Base-by-base conservation (phyloP, 2,797 vertebrate species). In the Pseudochaenichthys georgianus region DNA sequence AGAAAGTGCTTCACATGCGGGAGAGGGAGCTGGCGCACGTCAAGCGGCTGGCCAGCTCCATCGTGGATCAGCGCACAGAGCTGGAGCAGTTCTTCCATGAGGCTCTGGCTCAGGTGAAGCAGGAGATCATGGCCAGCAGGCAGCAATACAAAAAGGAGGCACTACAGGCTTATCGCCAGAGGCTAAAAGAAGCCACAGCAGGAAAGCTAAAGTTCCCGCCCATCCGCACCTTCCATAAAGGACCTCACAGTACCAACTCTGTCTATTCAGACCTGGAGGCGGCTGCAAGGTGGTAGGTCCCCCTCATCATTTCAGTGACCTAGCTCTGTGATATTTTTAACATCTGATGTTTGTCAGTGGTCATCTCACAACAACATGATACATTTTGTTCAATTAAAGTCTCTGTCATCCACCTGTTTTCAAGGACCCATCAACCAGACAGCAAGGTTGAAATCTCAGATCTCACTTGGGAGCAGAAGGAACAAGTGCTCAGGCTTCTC, bases 381-480 rank as follows among this genome's bases (percentile, higher is more conserved):
- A 42, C 28, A 9, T 62, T 41, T 47, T 47, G 23, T 23, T 31
- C 5, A 10, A 13, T 12, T 5, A 28, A 9, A 9, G 45, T 59
- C 53, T 4, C 50, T 79, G 58, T 75, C 17, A 53, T 69, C 46
- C 52, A 13, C 42, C 48, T 64, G 21, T 63, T 65, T 65, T 94
- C 80, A 73, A 97, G 96, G 96, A 91, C 74, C 64, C 87, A 93
- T 89, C 79, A 85, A 81, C 88, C 92, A n/a, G 89, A 81, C 73
- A 87, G 90, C 82, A 92, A 95, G 73, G 92, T 96, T 53, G 93
- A 93, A 89, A 94, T 99, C 80, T 92, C 94, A 60, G 96, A 97
- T 61, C 89, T 98, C 73, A 98, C 96, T 50, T 97, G 96, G 97
- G 96, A 97, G 81, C 96, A 99, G 90, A 99, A 97, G 88, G 96